A percentile compares a stretch with the other conserved stretches of the same genome.
Conservation (phyloP, 2,888 invertebrate genomes). For the Phengaris alcon region DNA sequence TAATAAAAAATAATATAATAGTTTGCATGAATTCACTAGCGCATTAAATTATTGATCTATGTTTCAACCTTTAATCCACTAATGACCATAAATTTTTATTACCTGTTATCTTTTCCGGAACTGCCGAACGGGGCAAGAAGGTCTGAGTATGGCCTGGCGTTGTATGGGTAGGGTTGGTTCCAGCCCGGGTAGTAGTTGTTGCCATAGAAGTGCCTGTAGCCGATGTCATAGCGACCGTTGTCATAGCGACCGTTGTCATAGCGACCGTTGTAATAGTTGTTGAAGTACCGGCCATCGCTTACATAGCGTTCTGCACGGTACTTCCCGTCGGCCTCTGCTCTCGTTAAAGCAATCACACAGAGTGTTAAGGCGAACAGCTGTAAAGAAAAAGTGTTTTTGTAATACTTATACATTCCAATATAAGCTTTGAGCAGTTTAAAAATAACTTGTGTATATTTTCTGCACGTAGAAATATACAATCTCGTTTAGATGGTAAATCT, state of each 20-base stretch:
- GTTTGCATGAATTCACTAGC: not conserved
- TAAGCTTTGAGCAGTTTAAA: too few relatives aligned
- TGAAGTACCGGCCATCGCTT: constrained; percentile 41
- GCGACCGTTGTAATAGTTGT: constrained; percentile 39
- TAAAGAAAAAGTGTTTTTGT: constrained; percentile 26
- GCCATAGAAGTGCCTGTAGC: constrained; percentile 46
- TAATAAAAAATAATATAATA: too few relatives aligned
- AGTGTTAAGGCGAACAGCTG: constrained; percentile 37
- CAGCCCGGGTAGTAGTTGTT: constrained; percentile 48
- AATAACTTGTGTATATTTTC: too few relatives aligned
- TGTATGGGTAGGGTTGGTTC: constrained; percentile 50
- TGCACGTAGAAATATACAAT: not conserved
- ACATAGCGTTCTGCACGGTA: constrained; percentile 62
- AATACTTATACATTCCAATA: not conserved
- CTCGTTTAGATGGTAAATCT: not conserved
- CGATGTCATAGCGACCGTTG: constrained; percentile 32
- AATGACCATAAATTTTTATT: not conserved
- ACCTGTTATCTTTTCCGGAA: constrained; percentile 49
- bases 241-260: constrained; percentile 30
- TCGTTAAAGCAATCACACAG: constrained; percentile 33
- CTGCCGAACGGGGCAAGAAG: constrained; percentile 53
- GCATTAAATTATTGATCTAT: not conserved
- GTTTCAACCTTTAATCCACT: not conserved
- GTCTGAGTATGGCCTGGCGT: constrained; percentile 50
- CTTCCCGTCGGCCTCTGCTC: constrained; percentile 65